Conservation (phyloP, 2,888 invertebrate genomes). For the Dasysyrphus albostriatus region DNA sequence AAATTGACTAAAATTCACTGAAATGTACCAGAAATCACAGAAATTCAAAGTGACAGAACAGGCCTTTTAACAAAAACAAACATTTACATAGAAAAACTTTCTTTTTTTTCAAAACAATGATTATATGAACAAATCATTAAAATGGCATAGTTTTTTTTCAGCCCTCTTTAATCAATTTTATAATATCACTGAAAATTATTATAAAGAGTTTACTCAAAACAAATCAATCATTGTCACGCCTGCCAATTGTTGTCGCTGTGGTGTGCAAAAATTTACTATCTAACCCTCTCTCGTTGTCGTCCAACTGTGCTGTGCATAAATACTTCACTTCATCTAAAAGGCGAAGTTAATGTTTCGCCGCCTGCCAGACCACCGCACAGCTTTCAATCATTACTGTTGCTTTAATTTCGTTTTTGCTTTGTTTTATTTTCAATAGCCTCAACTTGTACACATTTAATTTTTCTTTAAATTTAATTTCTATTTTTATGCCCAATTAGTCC, state of each 20-base stretch:
- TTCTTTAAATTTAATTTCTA: background rate
- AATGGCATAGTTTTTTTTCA: background rate
- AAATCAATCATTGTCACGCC: slow-evolving; percentile 66
- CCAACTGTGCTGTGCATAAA: background rate
- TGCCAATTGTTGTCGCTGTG: slow-evolving; percentile 33
- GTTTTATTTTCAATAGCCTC: background rate
- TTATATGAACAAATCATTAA: background rate
- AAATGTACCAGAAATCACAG: too few species aligned
- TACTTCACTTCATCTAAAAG: background rate
- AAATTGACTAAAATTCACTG: too few species aligned
- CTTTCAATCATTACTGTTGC: background rate
- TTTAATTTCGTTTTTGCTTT: background rate
- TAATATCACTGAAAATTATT: slow-evolving; percentile 5
- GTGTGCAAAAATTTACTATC: background rate
- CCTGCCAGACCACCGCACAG: background rate
- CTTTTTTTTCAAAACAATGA: background rate
- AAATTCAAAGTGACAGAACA: too few species aligned
- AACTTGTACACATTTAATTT: background rate
- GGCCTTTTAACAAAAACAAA: too few species aligned
- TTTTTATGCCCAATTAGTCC: slow-evolving; percentile 8
- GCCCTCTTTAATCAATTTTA: slow-evolving; percentile 21
- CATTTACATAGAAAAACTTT: too few species aligned
- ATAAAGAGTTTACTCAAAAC: slow-evolving; percentile 16
- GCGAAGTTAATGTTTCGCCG: background rate
- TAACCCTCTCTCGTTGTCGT: background rate